These are phyloP conservation scores for Apteryx owenii DNA, from an alignment of 2,113 vertebrate species.

Conservation along the genomic window DNA sequence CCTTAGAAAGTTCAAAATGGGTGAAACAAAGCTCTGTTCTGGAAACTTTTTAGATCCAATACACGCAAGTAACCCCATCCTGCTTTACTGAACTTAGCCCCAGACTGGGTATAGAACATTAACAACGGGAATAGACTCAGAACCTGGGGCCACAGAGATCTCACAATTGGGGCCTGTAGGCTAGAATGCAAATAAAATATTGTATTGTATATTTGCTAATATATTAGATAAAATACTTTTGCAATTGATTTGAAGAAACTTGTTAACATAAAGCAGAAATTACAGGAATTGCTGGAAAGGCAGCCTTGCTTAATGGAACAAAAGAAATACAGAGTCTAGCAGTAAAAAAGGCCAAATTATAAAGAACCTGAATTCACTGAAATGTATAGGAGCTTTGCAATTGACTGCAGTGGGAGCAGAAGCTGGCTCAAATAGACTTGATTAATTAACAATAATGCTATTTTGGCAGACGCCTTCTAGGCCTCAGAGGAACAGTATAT, in stretches of 20 bases:
- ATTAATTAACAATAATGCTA: slow-evolving; percentile 44
- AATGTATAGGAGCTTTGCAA: neutral
- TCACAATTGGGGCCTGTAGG: neutral
- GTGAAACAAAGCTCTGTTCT: neutral
- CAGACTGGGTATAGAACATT: neutral
- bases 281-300: neutral
- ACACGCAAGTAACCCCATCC: neutral
- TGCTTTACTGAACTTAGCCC: neutral
- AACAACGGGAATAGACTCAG: neutral
- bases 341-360: neutral
- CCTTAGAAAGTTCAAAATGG: neutral
- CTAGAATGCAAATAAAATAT: neutral
- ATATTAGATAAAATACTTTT: neutral
- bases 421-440: neutral
- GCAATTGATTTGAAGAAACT: neutral
- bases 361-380: neutral
- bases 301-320: neutral
- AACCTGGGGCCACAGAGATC: neutral
- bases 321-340: neutral
- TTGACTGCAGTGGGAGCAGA: neutral
- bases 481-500: neutral
- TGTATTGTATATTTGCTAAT: neutral
- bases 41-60: neutral
- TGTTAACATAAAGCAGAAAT: neutral
- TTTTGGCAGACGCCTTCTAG: slow-evolving; percentile 10